phyloP scores from a whole-genome alignment of 2,113 vertebrate species.

The Electrona antarctica region DNA sequence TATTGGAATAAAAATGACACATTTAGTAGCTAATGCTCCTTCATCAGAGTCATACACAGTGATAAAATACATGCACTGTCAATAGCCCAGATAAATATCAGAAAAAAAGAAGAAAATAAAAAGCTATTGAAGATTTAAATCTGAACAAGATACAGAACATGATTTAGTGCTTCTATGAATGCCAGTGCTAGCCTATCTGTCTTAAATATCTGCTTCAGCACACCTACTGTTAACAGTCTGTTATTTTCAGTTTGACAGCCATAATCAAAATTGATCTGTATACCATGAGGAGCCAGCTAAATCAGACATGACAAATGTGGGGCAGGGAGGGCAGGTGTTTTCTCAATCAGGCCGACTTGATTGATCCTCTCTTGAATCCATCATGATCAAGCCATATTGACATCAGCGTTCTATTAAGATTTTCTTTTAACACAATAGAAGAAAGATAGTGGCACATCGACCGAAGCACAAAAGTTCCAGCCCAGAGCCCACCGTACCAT shows the following conservation, averaged over 20 bases:
- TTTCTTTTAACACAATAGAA: conserved; percentile 27
- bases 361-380: conserved; percentile 71
- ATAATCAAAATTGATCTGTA: conserved; percentile 77
- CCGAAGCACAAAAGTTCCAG: conserved; percentile 12
- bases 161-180: conserved; percentile 26
- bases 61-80: not conserved
- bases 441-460: conserved; percentile 45
- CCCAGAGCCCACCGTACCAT: conserved; percentile 4
- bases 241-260: conserved; percentile 58
- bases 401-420: conserved; percentile 63
- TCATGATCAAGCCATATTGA: conserved; percentile 74
- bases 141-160: conserved; percentile 43
- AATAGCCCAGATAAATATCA: conserved; percentile 12
- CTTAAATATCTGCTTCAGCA: conserved; percentile 55
- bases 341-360: conserved; percentile 66
- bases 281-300: conserved; percentile 65
- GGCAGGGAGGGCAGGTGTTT: conserved; percentile 71
- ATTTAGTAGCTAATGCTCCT: too few relatives aligned
- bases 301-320: conserved; percentile 74
- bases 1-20: too few relatives aligned
- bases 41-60: too few relatives aligned
- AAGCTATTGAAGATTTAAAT: conserved; percentile 33
- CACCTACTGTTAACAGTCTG: conserved; percentile 59
- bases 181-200: conserved; percentile 37
- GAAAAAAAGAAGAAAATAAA: conserved; percentile 15